Percentiles rank a stretch among this genome's conserved stretches.
Evolutionary conservation across 2,888 invertebrate genomes (phyloP).

Genomic region (Ophion costatus): DNA sequence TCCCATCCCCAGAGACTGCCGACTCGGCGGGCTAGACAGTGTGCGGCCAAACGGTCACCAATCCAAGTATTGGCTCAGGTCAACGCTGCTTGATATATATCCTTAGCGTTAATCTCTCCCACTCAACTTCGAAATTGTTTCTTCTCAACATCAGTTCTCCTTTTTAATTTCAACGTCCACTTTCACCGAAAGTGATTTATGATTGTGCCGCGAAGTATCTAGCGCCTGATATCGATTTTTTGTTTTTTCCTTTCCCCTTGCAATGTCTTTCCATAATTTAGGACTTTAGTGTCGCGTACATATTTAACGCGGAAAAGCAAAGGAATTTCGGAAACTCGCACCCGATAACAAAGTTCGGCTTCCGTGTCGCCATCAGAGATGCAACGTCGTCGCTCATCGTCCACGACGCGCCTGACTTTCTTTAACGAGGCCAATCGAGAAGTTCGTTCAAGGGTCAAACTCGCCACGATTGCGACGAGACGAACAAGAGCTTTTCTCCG

Average conservation of each 20-base stretch:
- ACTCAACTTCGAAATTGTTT: too few relatives aligned
- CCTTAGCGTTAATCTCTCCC: too few relatives aligned
- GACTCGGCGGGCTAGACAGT: too few relatives aligned
- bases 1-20: too few relatives aligned
- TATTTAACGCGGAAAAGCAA: background rate
- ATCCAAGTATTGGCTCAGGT: too few relatives aligned
- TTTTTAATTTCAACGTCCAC: too few relatives aligned
- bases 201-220: background rate
- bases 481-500: constrained; percentile 20
- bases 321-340: constrained; percentile 15
- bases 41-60: too few relatives aligned
- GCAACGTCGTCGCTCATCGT: constrained; percentile 31
- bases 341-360: constrained; percentile 26
- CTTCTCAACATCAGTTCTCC: too few relatives aligned
- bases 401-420: constrained; percentile 70
- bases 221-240: too few relatives aligned
- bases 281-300: background rate
- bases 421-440: constrained; percentile 78
- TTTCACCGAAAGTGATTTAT: background rate
- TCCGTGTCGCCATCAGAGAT: constrained; percentile 20
- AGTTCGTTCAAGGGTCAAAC: constrained; percentile 76
- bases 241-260: background rate
- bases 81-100: too few relatives aligned
- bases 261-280: constrained; percentile 9
- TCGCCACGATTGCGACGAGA: constrained; percentile 59